These are phyloP conservation scores for Peromyscus eremicus DNA, from an alignment of 2,797 vertebrate species.

Conservation along the genomic window DNA sequence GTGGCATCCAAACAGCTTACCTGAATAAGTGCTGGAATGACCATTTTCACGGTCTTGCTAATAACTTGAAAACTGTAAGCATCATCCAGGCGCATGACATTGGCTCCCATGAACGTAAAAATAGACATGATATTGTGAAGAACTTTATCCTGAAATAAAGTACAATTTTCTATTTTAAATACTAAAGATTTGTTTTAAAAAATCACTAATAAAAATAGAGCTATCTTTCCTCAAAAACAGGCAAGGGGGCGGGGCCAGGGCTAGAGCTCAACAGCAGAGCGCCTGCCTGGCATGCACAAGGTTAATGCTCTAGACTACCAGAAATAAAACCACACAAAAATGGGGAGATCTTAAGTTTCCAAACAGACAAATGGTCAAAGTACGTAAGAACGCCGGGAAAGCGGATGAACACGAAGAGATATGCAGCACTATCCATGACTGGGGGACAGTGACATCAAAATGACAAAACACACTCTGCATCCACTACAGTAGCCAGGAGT, in stretches of 20 bases:
- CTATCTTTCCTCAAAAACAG: conserved; percentile 12
- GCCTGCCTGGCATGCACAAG: not conserved
- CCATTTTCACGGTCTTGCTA: conserved; percentile 95
- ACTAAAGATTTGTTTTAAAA: conserved; percentile 13
- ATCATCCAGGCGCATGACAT: conserved; percentile 96
- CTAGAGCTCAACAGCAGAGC: not conserved
- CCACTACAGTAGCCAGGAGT: not conserved
- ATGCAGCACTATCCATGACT: not conserved
- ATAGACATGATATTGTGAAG: conserved; percentile 99
- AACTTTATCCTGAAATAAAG: conserved; percentile 95
- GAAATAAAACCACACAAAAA: not conserved
- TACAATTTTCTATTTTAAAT: conserved; percentile 46
- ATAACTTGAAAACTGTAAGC: conserved; percentile 98
- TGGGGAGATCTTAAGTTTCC: not conserved
- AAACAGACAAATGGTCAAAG: not conserved
- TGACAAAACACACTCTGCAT: not conserved
- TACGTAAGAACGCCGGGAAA: not conserved
- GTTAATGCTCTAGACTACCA: not conserved
- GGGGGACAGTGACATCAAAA: not conserved
- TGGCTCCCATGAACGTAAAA: conserved; percentile 99
- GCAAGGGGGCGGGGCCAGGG: not conserved
- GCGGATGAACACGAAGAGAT: not conserved
- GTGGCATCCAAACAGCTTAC: conserved; percentile 84
- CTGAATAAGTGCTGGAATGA: conserved; percentile 96
- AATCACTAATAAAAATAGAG: not conserved